Evolutionary conservation across 1,140 invertebrate genomes (phyloP).

Genomic region (Drosophila triauraria): DNA sequence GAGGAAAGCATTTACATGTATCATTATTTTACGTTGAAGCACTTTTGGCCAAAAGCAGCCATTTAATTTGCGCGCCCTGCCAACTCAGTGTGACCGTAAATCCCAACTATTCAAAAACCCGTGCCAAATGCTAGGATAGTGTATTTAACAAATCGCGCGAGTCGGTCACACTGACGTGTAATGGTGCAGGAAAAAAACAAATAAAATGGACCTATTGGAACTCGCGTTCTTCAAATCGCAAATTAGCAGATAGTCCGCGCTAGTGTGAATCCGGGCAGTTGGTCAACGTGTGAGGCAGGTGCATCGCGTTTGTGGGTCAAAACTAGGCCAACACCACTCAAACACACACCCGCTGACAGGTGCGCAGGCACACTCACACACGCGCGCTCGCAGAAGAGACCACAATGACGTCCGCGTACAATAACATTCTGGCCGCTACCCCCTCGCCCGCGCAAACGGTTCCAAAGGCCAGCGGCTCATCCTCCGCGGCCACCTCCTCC

Average conservation of each 20-base stretch:
- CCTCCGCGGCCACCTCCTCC: slow-evolving; percentile 1
- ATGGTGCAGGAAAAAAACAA: slow-evolving; percentile 31
- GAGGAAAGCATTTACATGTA: too few relatives aligned
- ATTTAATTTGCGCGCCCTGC: neutral
- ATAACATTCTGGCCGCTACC: slow-evolving; percentile 40
- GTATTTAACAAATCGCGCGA: neutral
- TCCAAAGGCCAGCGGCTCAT: slow-evolving; percentile 40
- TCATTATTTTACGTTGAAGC: neutral
- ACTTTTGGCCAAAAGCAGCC: neutral
- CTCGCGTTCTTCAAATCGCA: slow-evolving; percentile 8
- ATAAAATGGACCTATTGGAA: slow-evolving; percentile 27
- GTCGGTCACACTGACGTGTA: neutral
- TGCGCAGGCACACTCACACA: slow-evolving; percentile 19
- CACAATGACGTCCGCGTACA: slow-evolving; percentile 49
- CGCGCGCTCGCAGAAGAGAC: slow-evolving; percentile 24
- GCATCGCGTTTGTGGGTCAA: slow-evolving; percentile 35
- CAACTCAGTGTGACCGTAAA: neutral
- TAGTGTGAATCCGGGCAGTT: slow-evolving; percentile 9
- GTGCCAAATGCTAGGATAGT: neutral
- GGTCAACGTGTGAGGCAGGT: slow-evolving; percentile 16
- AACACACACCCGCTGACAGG: slow-evolving; percentile 5
- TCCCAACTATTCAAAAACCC: too few relatives aligned
- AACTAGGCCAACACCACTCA: slow-evolving; percentile 1
- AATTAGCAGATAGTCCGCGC: slow-evolving; percentile 21
- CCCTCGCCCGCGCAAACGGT: slow-evolving; percentile 62